These are phyloP conservation scores for Heteromormyrus szaboi DNA, from an alignment of 2,797 vertebrate genomes.

Conservation along the genomic window DNA sequence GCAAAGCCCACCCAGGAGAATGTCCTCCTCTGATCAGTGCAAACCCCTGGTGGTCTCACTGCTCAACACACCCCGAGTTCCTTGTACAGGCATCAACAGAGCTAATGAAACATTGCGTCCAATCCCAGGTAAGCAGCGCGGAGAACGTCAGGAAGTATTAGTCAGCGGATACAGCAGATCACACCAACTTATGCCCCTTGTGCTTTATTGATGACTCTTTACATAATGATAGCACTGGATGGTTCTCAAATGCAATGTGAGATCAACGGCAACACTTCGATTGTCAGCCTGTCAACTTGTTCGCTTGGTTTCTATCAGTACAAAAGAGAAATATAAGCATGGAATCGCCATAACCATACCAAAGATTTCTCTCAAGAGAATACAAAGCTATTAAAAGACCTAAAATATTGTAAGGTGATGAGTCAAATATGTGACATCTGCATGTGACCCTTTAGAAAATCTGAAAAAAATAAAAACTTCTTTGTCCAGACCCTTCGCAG, in stretches of 20 bases:
- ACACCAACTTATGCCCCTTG: constrained; percentile 53
- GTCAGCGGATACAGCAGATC: constrained; percentile 60
- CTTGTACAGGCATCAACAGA: background rate
- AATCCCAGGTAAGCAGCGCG: constrained; percentile 12
- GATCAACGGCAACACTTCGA: constrained; percentile 18
- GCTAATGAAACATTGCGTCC: background rate
- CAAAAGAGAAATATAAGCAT: background rate
- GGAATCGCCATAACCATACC: background rate
- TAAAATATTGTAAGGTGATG: background rate
- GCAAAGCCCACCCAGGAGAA: background rate
- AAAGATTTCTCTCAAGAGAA: background rate
- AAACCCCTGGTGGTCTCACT: background rate
- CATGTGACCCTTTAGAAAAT: background rate
- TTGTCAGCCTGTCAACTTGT: constrained; percentile 11
- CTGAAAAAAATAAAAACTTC: background rate
- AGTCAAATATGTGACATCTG: background rate
- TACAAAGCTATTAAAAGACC: background rate
- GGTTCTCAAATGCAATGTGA: constrained; percentile 19
- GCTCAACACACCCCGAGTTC: background rate
- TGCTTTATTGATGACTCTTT: constrained; percentile 58
- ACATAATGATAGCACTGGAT: constrained; percentile 15
- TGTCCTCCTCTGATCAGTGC: background rate
- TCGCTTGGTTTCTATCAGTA: constrained; percentile 17
- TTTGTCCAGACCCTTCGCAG: background rate
- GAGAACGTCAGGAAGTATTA: constrained; percentile 55